Percentiles rank a stretch among this genome's conserved stretches.
Conservation (phyloP, 2,888 invertebrate species). For the Chloroclystis v-ata region DNA sequence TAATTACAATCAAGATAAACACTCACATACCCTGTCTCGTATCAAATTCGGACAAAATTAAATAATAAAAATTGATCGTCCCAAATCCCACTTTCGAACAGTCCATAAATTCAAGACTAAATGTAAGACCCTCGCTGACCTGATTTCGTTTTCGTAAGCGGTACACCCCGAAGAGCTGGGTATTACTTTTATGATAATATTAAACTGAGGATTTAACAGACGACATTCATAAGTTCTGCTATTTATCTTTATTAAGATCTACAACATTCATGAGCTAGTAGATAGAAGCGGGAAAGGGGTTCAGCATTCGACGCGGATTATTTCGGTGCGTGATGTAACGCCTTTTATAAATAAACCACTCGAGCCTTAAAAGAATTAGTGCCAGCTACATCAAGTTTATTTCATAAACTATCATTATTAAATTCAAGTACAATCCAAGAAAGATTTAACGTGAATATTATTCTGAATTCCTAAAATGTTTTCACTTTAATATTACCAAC, state of each 20-base stretch:
- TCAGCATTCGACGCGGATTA: slow-evolving; percentile 45
- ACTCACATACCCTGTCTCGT: slow-evolving; percentile 1
- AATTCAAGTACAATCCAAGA: slow-evolving; percentile 2
- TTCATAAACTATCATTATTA: slow-evolving; percentile 16
- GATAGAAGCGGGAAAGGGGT: slow-evolving; percentile 37
- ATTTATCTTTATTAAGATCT: slow-evolving; percentile 61
- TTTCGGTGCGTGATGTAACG: slow-evolving; percentile 32
- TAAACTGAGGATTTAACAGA: slow-evolving; percentile 38
- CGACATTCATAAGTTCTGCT: slow-evolving; percentile 40
- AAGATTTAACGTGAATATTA: slow-evolving; percentile 12
- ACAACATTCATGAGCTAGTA: slow-evolving; percentile 40
- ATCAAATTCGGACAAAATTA: too few relatives aligned
- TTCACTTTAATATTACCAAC: slow-evolving; percentile 7
- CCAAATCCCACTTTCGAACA: slow-evolving; percentile 36
- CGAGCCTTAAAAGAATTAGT: slow-evolving; percentile 15
- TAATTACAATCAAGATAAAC: slow-evolving; percentile 30
- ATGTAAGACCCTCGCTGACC: slow-evolving; percentile 38
- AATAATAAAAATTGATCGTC: slow-evolving; percentile 28
- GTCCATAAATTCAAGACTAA: slow-evolving; percentile 33
- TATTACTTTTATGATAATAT: slow-evolving; percentile 40
- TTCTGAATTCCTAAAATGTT: slow-evolving; percentile 9
- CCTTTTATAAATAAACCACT: slow-evolving; percentile 27
- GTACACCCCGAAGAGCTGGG: slow-evolving; percentile 27
- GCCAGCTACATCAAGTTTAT: slow-evolving; percentile 10
- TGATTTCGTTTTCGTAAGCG: slow-evolving; percentile 36